These are phyloP conservation scores for Margarornis squamiger DNA, from an alignment of 2,797 vertebrate species.

Conservation along the genomic window DNA sequence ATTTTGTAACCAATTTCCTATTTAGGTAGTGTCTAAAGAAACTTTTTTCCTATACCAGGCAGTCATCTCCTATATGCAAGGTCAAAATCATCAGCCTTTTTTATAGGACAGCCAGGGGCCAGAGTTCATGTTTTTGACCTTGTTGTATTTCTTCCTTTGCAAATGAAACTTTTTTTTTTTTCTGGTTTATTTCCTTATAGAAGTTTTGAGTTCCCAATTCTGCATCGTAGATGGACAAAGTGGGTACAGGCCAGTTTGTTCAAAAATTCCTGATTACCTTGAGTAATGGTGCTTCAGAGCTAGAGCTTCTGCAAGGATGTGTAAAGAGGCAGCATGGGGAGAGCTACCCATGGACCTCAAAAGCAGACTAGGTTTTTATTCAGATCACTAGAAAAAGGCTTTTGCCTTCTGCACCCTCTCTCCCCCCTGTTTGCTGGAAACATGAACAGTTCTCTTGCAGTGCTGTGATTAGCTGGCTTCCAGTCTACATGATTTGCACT, in stretches of 20 bases:
- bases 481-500: neutral
- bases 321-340: neutral
- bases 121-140: neutral
- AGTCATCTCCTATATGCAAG: neutral
- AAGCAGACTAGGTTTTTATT: neutral
- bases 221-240: neutral
- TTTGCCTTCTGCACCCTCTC: neutral
- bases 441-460: neutral
- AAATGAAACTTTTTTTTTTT: neutral
- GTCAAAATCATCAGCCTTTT: neutral
- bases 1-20: neutral
- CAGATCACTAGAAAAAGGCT: neutral
- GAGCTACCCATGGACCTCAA: neutral
- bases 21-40: neutral
- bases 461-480: neutral
- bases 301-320: neutral
- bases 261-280: neutral
- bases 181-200: neutral
- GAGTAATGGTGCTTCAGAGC: neutral
- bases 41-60: neutral
- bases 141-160: neutral
- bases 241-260: neutral
- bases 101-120: neutral
- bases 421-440: neutral
- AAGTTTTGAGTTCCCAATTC: neutral